A percentile compares a stretch with the other conserved stretches of the same genome.
Conservation (phyloP, 1,140 invertebrate genomes). For the Matsumurasca onukii region DNA sequence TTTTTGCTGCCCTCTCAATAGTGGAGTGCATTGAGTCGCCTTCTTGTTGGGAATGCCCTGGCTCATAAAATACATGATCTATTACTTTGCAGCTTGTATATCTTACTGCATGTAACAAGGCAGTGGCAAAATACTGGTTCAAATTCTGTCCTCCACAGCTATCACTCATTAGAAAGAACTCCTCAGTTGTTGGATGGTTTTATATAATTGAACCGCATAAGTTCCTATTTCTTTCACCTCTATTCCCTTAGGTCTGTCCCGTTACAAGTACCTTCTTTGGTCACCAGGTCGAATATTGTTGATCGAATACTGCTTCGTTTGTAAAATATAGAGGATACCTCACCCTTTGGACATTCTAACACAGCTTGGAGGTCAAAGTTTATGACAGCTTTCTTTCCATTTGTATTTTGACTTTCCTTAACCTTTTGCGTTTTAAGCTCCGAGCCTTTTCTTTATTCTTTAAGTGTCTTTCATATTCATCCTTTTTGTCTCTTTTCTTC, state of each 20-base stretch:
- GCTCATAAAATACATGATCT: constrained; percentile 2
- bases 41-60: not conserved
- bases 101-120: not conserved
- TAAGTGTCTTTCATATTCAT: not conserved
- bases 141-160: not conserved
- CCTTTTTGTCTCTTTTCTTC: not conserved
- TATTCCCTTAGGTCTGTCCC: too few relatives aligned
- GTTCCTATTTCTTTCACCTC: too few relatives aligned
- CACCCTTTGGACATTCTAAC: too few relatives aligned
- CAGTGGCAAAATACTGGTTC: not conserved
- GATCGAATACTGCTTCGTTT: too few relatives aligned
- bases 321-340: too few relatives aligned
- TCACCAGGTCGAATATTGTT: too few relatives aligned
- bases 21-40: not conserved
- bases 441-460: not conserved
- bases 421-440: not conserved
- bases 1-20: constrained; percentile 2
- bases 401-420: not conserved
- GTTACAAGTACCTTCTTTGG: too few relatives aligned
- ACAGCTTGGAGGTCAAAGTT: too few relatives aligned
- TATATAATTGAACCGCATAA: too few relatives aligned
- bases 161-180: not conserved
- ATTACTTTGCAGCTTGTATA: too few relatives aligned
- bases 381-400: too few relatives aligned
- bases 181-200: too few relatives aligned